These are phyloP conservation scores for Botia kubotai DNA, from an alignment of 2,797 vertebrate genomes.

Conservation along the genomic window DNA sequence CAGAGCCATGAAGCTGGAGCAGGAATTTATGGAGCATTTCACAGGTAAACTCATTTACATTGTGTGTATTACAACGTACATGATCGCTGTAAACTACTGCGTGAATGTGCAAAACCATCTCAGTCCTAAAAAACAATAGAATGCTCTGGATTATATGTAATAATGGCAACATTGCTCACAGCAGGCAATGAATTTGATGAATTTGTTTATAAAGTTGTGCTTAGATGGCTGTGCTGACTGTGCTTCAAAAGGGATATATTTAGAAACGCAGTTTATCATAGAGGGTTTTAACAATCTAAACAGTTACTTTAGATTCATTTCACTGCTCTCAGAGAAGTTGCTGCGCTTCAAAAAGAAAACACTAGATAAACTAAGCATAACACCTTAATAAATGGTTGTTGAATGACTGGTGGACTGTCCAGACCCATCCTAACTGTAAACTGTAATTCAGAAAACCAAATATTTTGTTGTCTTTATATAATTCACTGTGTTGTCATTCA, in stretches of 20 bases:
- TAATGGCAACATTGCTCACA: neutral
- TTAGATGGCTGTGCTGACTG: neutral
- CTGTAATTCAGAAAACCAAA: neutral
- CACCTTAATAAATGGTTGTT: neutral
- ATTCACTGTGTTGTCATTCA: neutral
- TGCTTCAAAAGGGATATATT: neutral
- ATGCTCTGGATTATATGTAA: neutral
- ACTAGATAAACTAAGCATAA: too few species aligned
- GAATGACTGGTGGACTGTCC: neutral
- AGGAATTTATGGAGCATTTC: slow-evolving; percentile 97
- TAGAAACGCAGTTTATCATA: neutral
- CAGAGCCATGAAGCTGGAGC: slow-evolving; percentile 93
- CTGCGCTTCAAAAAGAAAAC: too few species aligned
- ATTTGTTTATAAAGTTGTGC: neutral
- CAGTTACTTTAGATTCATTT: too few species aligned
- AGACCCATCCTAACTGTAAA: neutral
- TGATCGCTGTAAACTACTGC: too few species aligned
- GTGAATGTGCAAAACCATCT: too few species aligned
- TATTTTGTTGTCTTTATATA: neutral
- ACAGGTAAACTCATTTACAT: slow-evolving; percentile 80
- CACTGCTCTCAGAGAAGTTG: too few species aligned
- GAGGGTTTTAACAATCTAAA: too few species aligned
- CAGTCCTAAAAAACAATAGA: too few species aligned
- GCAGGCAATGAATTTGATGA: neutral
- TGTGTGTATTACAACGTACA: too few species aligned